These are phyloP conservation scores for Rhagoletis pomonella DNA, from an alignment of 1,140 invertebrate species.

Conservation along the genomic window DNA sequence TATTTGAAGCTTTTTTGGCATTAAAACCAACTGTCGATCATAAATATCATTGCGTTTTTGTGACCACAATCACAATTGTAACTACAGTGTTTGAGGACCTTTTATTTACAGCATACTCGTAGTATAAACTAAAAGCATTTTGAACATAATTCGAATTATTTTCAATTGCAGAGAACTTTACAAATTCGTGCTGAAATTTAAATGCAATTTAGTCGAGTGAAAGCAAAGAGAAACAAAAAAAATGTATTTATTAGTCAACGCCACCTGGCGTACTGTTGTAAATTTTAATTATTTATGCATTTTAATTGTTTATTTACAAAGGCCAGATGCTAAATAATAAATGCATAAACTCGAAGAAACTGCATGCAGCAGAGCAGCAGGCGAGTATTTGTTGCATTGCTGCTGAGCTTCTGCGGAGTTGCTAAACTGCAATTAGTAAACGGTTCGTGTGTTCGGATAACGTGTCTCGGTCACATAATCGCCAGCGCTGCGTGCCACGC, in stretches of 20 bases:
- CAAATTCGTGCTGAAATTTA: too few species aligned
- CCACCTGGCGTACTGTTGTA: neutral
- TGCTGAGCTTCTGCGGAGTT: too few species aligned
- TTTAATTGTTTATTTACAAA: neutral
- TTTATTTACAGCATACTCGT: neutral
- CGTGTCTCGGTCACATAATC: too few species aligned
- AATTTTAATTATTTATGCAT: slow-evolving; percentile 13
- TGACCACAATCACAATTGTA: neutral
- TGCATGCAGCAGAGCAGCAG: neutral
- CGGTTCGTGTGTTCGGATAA: too few species aligned
- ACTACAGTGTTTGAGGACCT: neutral
- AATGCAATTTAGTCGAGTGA: neutral
- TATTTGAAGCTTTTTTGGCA: too few species aligned
- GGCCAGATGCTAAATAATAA: neutral
- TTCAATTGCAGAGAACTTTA: too few species aligned
- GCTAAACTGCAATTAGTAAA: neutral
- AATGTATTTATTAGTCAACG: neutral
- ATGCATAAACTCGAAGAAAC: neutral
- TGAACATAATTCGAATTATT: too few species aligned
- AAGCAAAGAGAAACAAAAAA: neutral
- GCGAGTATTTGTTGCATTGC: too few species aligned
- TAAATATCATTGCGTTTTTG: neutral
- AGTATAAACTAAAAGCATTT: neutral
- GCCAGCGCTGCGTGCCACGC: too few species aligned
- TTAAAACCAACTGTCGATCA: too few species aligned